These are phyloP conservation scores for Achlya flavicornis DNA, from an alignment of 2,888 invertebrate species.

Conservation along the genomic window DNA sequence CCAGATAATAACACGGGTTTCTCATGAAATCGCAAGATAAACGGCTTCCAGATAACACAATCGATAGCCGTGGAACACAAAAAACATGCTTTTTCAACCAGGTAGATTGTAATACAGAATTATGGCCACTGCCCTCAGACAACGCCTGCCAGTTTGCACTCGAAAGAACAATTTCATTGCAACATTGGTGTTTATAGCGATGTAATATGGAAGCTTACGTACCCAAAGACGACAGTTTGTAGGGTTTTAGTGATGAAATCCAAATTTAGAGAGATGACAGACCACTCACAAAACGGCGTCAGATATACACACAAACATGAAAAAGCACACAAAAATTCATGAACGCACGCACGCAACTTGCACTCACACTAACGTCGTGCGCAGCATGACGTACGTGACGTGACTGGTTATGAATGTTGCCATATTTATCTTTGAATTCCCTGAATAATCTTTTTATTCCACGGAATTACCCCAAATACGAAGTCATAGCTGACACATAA, in stretches of 20 bases:
- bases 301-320: constrained; percentile 78
- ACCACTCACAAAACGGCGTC: constrained; percentile 75
- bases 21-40: constrained; percentile 66
- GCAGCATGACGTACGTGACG: constrained; percentile 22
- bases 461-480: not conserved
- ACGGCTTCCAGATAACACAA: constrained; percentile 60
- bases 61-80: constrained; percentile 43
- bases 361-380: constrained; percentile 65
- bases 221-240: constrained; percentile 78
- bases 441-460: constrained; percentile 17
- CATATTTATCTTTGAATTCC: constrained; percentile 20
- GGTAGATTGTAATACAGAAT: constrained; percentile 32
- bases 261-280: constrained; percentile 74
- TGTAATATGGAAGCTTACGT: constrained; percentile 55
- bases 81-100: constrained; percentile 39
- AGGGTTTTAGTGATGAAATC: constrained; percentile 80
- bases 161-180: constrained; percentile 42
- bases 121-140: constrained; percentile 53
- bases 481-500: too few relatives aligned
- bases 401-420: constrained; percentile 52
- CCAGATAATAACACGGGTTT: constrained; percentile 65
- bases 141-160: constrained; percentile 73
- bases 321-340: constrained; percentile 64
- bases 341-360: constrained; percentile 61
- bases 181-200: constrained; percentile 32